These are phyloP conservation scores for Eurytoma adleriae DNA, from an alignment of 2,888 invertebrate species.

Conservation along the genomic window DNA sequence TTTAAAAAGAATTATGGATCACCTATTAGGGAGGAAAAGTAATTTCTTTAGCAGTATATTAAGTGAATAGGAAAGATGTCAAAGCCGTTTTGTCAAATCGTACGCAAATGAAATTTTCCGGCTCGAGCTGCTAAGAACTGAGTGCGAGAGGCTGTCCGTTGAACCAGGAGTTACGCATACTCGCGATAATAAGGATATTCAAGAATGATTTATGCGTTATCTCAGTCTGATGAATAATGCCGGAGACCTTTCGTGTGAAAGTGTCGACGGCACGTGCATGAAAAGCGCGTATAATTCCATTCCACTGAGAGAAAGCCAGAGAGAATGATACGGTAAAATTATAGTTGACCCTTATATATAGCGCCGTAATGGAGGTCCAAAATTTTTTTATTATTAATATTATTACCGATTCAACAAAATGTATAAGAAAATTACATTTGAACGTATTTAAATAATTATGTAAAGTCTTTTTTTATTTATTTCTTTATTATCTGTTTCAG, in stretches of 20 bases:
- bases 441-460: no score
- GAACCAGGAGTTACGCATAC: neutral
- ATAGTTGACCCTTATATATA: no score
- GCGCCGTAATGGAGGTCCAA: no score
- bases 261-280: conserved; percentile 13
- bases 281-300: conserved; percentile 25
- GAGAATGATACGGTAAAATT: no score
- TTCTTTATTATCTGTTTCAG: conserved; percentile 65
- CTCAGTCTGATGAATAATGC: conserved; percentile 27
- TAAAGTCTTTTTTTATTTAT: no score
- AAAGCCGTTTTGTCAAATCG: neutral
- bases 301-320: neutral
- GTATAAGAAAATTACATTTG: neutral
- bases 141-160: neutral
- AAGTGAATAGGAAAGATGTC: neutral
- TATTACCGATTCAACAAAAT: no score
- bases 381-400: no score
- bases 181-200: conserved; percentile 28
- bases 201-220: conserved; percentile 42
- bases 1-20: no score
- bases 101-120: neutral
- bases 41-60: no score
- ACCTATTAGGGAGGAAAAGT: no score
- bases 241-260: neutral
- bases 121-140: neutral